These are phyloP conservation scores for Agonum fuliginosum DNA, from an alignment of 2,888 invertebrate genomes.

Conservation along the genomic window DNA sequence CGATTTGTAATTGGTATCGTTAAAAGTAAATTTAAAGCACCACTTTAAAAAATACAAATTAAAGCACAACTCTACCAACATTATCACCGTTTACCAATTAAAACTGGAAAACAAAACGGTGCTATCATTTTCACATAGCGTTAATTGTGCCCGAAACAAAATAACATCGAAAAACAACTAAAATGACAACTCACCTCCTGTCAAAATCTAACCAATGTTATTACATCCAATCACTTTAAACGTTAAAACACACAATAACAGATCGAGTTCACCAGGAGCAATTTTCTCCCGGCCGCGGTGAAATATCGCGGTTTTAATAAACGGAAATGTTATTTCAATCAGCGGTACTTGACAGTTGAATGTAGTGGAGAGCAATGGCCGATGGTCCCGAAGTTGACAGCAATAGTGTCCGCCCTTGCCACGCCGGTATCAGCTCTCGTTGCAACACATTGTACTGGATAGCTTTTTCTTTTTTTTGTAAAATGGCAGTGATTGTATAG, in stretches of 20 bases:
- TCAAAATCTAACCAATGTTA: slow-evolving; percentile 40
- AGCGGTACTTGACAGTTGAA: slow-evolving; percentile 50
- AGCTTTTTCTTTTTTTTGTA: slow-evolving; percentile 5
- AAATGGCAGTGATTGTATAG: slow-evolving; percentile 7
- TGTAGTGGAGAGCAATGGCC: slow-evolving; percentile 23
- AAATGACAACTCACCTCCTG: slow-evolving; percentile 1
- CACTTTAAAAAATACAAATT: slow-evolving; percentile 12
- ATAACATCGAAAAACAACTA: background rate
- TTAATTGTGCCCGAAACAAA: background rate
- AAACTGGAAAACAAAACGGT: slow-evolving; percentile 4
- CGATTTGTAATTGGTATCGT: no score
- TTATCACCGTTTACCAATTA: background rate
- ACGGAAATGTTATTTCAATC: slow-evolving; percentile 56
- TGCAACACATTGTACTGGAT: background rate
- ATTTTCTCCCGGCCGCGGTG: slow-evolving; percentile 26
- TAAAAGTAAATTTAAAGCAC: background rate
- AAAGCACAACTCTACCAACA: background rate
- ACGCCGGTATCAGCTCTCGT: background rate
- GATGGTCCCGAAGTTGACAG: slow-evolving; percentile 46
- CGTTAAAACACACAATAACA: slow-evolving; percentile 34
- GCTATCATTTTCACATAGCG: slow-evolving; percentile 6
- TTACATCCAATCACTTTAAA: slow-evolving; percentile 38
- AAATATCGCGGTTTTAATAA: slow-evolving; percentile 47
- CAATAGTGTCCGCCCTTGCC: slow-evolving; percentile 36
- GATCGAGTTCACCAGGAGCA: slow-evolving; percentile 39